phyloP scores from a whole-genome alignment of 2,888 invertebrate genomes.

The Coelopa pilipes region DNA sequence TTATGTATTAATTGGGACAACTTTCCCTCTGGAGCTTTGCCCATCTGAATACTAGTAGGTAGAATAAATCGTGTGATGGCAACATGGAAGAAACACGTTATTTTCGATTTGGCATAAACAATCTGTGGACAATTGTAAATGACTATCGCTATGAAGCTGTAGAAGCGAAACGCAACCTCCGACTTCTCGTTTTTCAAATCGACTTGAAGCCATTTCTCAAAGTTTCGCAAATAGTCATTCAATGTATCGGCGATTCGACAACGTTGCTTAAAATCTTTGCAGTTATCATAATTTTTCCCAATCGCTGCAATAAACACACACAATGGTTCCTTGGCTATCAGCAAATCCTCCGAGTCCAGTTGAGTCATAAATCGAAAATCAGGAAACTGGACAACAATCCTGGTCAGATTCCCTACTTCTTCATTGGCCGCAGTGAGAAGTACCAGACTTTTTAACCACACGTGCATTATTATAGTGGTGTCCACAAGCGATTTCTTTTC shows the following conservation, averaged over 20 bases:
- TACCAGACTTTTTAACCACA: conserved; percentile 64
- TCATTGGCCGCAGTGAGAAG: conserved; percentile 60
- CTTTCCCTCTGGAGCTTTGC: conserved; percentile 65
- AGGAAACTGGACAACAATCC: conserved; percentile 52
- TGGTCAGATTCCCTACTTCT: conserved; percentile 55
- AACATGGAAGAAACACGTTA: conserved; percentile 68
- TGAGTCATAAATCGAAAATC: conserved; percentile 56
- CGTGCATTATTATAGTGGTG: conserved; percentile 55
- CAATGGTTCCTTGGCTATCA: conserved; percentile 61
- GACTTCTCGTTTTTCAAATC: conserved; percentile 55
- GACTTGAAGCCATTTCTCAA: conserved; percentile 61
- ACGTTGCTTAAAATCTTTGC: conserved; percentile 50
- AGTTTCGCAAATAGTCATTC: conserved; percentile 59
- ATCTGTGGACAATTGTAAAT: conserved; percentile 64
- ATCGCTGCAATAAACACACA: conserved; percentile 61
- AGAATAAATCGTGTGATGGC: conserved; percentile 69
- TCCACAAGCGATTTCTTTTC: conserved; percentile 50
- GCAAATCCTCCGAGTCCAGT: conserved; percentile 46
- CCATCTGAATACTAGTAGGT: conserved; percentile 68
- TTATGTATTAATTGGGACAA: conserved; percentile 68
- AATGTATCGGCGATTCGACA: conserved; percentile 59
- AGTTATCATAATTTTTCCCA: conserved; percentile 50
- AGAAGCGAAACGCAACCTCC: conserved; percentile 60
- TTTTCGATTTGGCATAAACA: conserved; percentile 60
- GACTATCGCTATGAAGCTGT: conserved; percentile 64